These are phyloP conservation scores for Caligus rogercresseyi DNA, from an alignment of 1,140 invertebrate species.

Conservation along the genomic window DNA sequence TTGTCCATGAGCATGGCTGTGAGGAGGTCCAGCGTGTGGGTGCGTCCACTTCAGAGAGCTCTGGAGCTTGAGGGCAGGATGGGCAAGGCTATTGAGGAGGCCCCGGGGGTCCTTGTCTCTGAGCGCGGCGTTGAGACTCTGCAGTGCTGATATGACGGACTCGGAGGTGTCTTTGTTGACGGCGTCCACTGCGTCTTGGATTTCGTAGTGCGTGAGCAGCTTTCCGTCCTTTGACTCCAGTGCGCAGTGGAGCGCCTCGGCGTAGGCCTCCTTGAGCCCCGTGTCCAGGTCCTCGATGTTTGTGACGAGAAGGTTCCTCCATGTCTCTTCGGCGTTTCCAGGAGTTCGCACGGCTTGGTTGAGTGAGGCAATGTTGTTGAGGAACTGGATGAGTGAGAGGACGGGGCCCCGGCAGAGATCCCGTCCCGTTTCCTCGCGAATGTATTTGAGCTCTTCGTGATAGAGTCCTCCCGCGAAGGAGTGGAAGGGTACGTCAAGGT, in stretches of 20 bases:
- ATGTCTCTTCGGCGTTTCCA: slow-evolving; percentile 22
- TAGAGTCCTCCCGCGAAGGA: slow-evolving; percentile 26
- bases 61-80: neutral
- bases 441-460: neutral
- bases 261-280: slow-evolving; percentile 38
- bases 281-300: slow-evolving; percentile 33
- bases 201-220: slow-evolving; percentile 47
- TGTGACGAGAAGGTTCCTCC: neutral
- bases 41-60: neutral
- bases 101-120: neutral
- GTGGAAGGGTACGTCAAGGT: neutral
- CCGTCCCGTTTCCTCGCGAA: neutral
- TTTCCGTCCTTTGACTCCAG: slow-evolving; percentile 37
- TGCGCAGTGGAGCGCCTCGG: slow-evolving; percentile 33
- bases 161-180: slow-evolving; percentile 33
- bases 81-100: neutral
- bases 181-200: slow-evolving; percentile 46
- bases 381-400: neutral
- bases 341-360: neutral
- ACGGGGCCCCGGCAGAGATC: neutral
- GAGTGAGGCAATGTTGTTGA: neutral
- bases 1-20: neutral
- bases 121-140: neutral
- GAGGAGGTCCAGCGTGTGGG: neutral
- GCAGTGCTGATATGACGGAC: neutral